Percentiles rank a stretch among this genome's conserved stretches.
Evolutionary conservation across 2,888 invertebrate genomes (phyloP).

Genomic region (Eupithecia centaureata): DNA sequence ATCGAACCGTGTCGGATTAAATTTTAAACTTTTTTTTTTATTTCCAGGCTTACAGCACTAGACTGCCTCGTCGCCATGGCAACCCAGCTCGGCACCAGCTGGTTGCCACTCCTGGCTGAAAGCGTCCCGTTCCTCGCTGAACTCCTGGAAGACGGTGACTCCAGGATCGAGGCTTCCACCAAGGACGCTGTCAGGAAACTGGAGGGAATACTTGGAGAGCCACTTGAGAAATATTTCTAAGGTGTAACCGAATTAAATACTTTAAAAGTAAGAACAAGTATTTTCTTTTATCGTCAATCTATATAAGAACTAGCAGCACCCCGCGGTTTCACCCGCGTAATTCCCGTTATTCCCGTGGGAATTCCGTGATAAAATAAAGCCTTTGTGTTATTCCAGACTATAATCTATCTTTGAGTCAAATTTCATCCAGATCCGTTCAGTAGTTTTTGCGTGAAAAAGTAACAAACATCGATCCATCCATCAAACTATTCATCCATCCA

Average conservation of each 20-base stretch:
- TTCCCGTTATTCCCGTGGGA: too few relatives aligned
- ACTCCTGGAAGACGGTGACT: slow-evolving; percentile 94
- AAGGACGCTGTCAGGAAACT: slow-evolving; percentile 92
- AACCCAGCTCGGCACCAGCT: slow-evolving; percentile 93
- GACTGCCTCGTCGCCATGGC: slow-evolving; percentile 91
- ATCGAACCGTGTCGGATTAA: too few relatives aligned
- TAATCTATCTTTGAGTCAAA: too few relatives aligned
- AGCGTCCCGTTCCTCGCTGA: slow-evolving; percentile 97
- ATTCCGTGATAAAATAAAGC: too few relatives aligned
- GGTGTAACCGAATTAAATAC: background rate
- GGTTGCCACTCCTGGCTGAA: slow-evolving; percentile 94
- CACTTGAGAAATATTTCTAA: slow-evolving; percentile 94
- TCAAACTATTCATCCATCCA: too few relatives aligned
- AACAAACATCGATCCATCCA: too few relatives aligned
- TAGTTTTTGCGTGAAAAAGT: too few relatives aligned
- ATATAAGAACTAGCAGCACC: too few relatives aligned
- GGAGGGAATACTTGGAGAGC: slow-evolving; percentile 94
- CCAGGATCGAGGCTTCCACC: slow-evolving; percentile 90
- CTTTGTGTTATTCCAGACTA: too few relatives aligned
- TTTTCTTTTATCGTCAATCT: background rate
- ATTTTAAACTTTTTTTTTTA: background rate
- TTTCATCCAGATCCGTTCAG: too few relatives aligned
- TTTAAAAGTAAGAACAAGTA: background rate
- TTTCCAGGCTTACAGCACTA: slow-evolving; percentile 86
- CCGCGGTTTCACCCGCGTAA: too few relatives aligned